Evolutionary conservation across 2,888 invertebrate species (phyloP).

Genomic region (Panorpa germanica): DNA sequence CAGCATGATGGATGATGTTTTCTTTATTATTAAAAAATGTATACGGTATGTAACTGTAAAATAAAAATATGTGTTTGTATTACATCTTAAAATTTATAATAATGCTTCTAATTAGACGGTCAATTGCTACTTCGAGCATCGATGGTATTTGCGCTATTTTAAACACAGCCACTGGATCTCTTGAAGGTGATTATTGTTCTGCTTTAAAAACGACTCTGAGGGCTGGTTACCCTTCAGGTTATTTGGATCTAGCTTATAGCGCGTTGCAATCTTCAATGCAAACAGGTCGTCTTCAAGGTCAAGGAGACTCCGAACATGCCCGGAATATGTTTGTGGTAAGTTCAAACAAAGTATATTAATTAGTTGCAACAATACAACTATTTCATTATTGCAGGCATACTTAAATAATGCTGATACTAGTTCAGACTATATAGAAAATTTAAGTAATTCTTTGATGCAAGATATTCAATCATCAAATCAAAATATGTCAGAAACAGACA

Average conservation of each 20-base stretch:
- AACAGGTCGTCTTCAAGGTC: slow-evolving; percentile 60
- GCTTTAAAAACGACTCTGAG: slow-evolving; percentile 54
- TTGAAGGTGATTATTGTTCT: slow-evolving; percentile 70
- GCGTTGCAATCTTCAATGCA: slow-evolving; percentile 63
- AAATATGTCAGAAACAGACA: slow-evolving; percentile 37
- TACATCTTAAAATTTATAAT: slow-evolving; percentile 1
- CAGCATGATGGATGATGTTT: slow-evolving; percentile 93
- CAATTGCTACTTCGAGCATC: slow-evolving; percentile 77
- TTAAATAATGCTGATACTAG: slow-evolving; percentile 84
- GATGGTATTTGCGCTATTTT: slow-evolving; percentile 94
- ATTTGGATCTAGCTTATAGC: slow-evolving; percentile 59
- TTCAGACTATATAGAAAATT: slow-evolving; percentile 73
- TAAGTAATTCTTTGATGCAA: slow-evolving; percentile 56
- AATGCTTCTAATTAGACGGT: slow-evolving; percentile 40
- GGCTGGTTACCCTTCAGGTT: slow-evolving; percentile 56
- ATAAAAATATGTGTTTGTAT: slow-evolving; percentile 2
- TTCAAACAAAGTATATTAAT: slow-evolving; percentile 14
- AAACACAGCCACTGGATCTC: slow-evolving; percentile 73
- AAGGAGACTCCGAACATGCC: slow-evolving; percentile 60
- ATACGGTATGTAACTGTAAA: slow-evolving; percentile 37
- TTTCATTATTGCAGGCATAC: slow-evolving; percentile 37
- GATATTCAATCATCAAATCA: slow-evolving; percentile 47
- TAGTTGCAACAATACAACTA: slow-evolving; percentile 6
- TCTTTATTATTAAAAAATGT: slow-evolving; percentile 91
- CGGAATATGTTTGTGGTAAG: slow-evolving; percentile 57